Conservation (phyloP, 1,140 invertebrate genomes). For the Atopsyche davidsoni region DNA sequence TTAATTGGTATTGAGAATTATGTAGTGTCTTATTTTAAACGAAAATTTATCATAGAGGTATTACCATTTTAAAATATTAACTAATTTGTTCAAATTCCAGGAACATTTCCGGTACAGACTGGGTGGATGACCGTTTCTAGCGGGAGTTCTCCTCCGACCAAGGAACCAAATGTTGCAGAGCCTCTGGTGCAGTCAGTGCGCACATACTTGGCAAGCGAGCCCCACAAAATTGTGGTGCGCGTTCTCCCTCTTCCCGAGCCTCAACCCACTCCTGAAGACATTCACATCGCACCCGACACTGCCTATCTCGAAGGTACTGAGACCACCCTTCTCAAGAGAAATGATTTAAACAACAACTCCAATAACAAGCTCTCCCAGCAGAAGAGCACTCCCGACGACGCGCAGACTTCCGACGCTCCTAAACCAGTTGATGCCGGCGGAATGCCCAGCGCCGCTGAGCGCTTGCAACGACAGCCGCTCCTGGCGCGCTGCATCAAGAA, state of each 20-base stretch:
- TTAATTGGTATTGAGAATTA: too few species aligned
- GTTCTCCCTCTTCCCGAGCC: slow-evolving; percentile 21
- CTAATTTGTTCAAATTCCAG: too few species aligned
- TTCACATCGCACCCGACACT: slow-evolving; percentile 14
- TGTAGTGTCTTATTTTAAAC: too few species aligned
- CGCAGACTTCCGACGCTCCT: slow-evolving; percentile 5
- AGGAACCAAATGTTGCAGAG: slow-evolving; percentile 41
- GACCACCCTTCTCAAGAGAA: slow-evolving; percentile 34
- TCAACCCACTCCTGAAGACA: slow-evolving; percentile 28
- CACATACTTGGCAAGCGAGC: slow-evolving; percentile 43
- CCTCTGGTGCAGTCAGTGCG: slow-evolving; percentile 46
- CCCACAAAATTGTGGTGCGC: slow-evolving; percentile 39
- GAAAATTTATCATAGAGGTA: too few species aligned
- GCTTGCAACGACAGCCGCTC: slow-evolving; percentile 47
- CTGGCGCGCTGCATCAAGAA: slow-evolving; percentile 40
- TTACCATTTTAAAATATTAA: too few species aligned
- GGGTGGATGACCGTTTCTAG: slow-evolving; percentile 49
- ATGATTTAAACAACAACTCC: slow-evolving; percentile 49
- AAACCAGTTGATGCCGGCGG: slow-evolving; percentile 26
- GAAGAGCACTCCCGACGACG: slow-evolving; percentile 30
- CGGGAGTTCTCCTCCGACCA: slow-evolving; percentile 40
- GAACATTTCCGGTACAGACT: slow-evolving; percentile 42
- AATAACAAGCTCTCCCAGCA: slow-evolving; percentile 27
- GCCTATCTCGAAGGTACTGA: slow-evolving; percentile 5
- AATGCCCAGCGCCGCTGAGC: slow-evolving; percentile 46